Conservation (phyloP, 2,797 vertebrate species). For the Gila robusta region DNA sequence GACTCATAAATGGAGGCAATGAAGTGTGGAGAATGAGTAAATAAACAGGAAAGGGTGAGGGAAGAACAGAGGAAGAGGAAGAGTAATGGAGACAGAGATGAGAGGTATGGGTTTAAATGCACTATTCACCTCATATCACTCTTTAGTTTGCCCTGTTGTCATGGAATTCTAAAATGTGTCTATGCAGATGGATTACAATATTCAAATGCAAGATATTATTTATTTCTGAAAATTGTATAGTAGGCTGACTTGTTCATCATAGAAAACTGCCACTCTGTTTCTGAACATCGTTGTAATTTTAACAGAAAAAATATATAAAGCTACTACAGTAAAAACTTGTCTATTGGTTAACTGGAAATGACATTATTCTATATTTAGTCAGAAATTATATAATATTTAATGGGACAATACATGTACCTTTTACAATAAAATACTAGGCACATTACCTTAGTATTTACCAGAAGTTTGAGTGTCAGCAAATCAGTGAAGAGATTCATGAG, state of each 20-base stretch:
- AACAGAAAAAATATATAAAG: not conserved
- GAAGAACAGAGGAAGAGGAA: not conserved
- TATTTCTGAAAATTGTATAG: not conserved
- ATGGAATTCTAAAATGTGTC: constrained; percentile 16
- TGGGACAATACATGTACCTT: not conserved
- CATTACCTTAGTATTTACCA: not conserved
- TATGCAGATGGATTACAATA: not conserved
- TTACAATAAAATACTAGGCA: not conserved
- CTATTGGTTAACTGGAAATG: not conserved
- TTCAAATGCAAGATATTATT: constrained; percentile 6
- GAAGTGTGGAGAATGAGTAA: constrained; percentile 49
- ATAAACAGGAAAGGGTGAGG: constrained; percentile 10
- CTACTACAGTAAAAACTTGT: not conserved
- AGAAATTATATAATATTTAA: not conserved
- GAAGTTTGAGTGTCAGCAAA: constrained; percentile 1
- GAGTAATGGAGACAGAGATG: constrained; percentile 53
- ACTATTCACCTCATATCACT: constrained; percentile 65
- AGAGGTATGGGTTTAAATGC: constrained; percentile 70
- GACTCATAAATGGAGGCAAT: constrained; percentile 30
- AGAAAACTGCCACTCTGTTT: not conserved
- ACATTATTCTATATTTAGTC: not conserved
- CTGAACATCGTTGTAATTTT: not conserved
- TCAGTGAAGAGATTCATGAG: not conserved
- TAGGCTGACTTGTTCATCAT: not conserved
- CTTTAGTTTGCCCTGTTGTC: constrained; percentile 48